Base-by-base conservation (phyloP, 2,888 invertebrate species). In the Autographa pulchrina region DNA sequence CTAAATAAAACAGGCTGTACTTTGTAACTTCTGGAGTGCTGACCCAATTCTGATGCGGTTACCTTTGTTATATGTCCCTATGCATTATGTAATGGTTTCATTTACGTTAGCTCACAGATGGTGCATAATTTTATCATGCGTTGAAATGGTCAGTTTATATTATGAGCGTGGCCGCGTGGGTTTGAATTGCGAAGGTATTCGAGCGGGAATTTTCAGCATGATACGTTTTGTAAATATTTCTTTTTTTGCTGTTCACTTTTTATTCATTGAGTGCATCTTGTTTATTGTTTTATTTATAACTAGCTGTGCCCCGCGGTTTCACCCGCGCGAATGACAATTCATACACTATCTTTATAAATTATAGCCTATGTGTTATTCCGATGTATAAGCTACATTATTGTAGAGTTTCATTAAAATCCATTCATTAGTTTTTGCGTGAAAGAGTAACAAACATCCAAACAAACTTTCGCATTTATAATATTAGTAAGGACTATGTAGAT, bases 11-110 rank as follows among this genome's bases (percentile, higher is more conserved):
- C 9, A 14, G 31, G 41, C 32, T 64, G 35, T 58, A 68, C 66
- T 65, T 74, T 70, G 54, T 59, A 67, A 69, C 25, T 70, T n/a
- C 56, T 58, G 31, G 70, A 71, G 38, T 64, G 60, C 54, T 77
- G 81, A 75, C 74, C 77, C 65, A 66, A 77, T 83, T 83, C 64
- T 59, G n/a, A 70, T 68, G 77, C 60, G 70, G 70, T 77, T 80
- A 67, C 68, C 35, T 70, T 80, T 80, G 65, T 71, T 63, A 65
- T 62, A 65, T 43, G 11, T 9, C 25, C 54, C 48, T 58, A 43
- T 70, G 43, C 72, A 65, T 70, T 62, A 54, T 11, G 18, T 35
- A 35, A 65, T 4, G 38, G 13, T 13, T 32, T n/a, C 64, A 63
- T 58, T 58, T 41, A 63, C 63, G 31, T 70, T 70, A 68, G 70